Conservation (phyloP, 1,140 invertebrate species). For the Drosophila willistoni region DNA sequence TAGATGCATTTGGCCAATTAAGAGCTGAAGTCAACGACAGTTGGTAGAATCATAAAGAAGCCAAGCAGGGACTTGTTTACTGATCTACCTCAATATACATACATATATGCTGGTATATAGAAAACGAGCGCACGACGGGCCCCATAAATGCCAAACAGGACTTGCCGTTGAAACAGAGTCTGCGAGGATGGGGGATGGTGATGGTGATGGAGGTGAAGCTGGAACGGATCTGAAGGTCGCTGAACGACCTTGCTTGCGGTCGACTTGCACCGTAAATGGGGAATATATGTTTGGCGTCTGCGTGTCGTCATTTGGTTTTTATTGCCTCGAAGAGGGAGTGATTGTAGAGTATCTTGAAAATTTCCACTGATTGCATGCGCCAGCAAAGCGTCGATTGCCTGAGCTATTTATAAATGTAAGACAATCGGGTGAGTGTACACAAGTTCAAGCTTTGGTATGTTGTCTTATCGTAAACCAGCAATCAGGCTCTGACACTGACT, state of each 20-base stretch:
- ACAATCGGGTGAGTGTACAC: constrained; percentile 49
- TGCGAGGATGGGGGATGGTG: not conserved
- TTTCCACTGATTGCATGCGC: constrained; percentile 79
- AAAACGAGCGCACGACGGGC: constrained; percentile 26
- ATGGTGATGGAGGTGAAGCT: not conserved
- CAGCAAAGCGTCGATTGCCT: constrained; percentile 25
- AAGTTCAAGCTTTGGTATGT: constrained; percentile 69
- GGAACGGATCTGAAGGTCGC: constrained; percentile 56
- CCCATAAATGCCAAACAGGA: constrained; percentile 61
- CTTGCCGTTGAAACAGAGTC: constrained; percentile 41
- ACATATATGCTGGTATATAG: not conserved
- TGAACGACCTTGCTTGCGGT: constrained; percentile 80
- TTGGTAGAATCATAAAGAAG: constrained; percentile 36
- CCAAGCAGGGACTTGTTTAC: constrained; percentile 57
- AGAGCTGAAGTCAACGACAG: constrained; percentile 35
- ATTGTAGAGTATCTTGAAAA: constrained; percentile 43
- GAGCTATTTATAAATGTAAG: constrained; percentile 75
- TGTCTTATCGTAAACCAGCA: constrained; percentile 70
- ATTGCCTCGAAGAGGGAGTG: constrained; percentile 45
- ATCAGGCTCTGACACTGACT: constrained; percentile 52
- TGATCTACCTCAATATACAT: constrained; percentile 59
- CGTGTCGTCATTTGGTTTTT: constrained; percentile 75
- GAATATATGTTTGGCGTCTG: constrained; percentile 65
- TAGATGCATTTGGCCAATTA: constrained; percentile 76
- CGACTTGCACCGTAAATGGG: constrained; percentile 32